Percentiles rank a stretch among this genome's conserved stretches.
Conservation (phyloP, 1,140 invertebrate genomes). For the Zaprionus tsacasi region DNA sequence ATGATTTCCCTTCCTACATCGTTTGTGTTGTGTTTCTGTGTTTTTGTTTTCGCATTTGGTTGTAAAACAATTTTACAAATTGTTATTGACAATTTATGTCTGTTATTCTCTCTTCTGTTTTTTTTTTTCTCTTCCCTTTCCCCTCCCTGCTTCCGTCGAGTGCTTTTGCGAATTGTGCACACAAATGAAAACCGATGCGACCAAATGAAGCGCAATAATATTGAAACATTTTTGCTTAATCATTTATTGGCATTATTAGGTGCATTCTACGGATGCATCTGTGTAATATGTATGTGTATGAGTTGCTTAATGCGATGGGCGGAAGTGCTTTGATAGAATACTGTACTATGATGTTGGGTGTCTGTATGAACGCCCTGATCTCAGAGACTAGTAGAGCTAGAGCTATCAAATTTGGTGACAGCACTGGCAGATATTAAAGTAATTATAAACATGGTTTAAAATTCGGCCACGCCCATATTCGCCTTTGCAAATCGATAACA, state of each 20-base stretch:
- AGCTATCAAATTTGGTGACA: no score
- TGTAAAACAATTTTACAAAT: slow-evolving; percentile 71
- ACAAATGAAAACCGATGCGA: slow-evolving; percentile 72
- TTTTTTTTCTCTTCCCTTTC: slow-evolving; percentile 14
- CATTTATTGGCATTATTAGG: slow-evolving; percentile 41
- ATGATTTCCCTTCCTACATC: slow-evolving; percentile 28
- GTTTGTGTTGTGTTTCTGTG: slow-evolving; percentile 19
- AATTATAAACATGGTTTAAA: no score
- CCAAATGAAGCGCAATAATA: slow-evolving; percentile 67
- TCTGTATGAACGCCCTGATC: no score
- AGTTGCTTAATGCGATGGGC: slow-evolving; percentile 2
- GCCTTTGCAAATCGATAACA: no score
- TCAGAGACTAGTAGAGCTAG: no score
- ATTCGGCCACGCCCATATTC: no score
- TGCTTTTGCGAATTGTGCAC: slow-evolving; percentile 13
- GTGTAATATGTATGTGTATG: not conserved
- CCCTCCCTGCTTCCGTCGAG: slow-evolving; percentile 1
- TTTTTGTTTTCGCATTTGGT: slow-evolving; percentile 42
- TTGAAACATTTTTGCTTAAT: slow-evolving; percentile 49
- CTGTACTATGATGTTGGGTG: no score
- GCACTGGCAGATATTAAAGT: no score
- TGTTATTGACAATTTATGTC: slow-evolving; percentile 77
- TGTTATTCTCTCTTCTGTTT: slow-evolving; percentile 41
- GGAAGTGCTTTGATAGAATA: not conserved
- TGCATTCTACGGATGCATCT: not conserved